Evolutionary conservation across 2,888 invertebrate species (phyloP), one percentile per base, ranked within the genome.

Genomic region (Mesochorus sp.): DNA sequence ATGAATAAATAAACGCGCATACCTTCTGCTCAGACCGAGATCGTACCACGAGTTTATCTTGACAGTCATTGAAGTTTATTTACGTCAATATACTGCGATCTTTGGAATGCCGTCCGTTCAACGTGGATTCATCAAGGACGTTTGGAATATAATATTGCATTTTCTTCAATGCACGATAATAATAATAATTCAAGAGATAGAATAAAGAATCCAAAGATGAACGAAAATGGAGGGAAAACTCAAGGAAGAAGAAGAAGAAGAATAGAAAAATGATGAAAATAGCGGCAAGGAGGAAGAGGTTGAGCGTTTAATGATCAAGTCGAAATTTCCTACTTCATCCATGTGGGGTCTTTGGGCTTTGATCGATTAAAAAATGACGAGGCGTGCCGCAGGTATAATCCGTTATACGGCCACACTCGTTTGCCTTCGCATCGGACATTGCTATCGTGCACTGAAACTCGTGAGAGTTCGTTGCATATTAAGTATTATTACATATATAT

Each of bases 41-140:
- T 64, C 42, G 34, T 12, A 64, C 28, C 34, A 42, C 49, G 31
- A 34, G 37, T 62, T 24, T 47, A 31, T 37, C 39, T n/a, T 19
- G 37, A 44, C 34, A 17, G 24, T 34, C 67, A 59, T 55, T 67
- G 64, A 49, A 66, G 49, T 74, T 68, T 74, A 74, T 74, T 44
- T 59, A 55, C 68, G 68, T 77, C 76, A 79, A 70, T 64, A 72
- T 81, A 81, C 82, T 82, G 85, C 85, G 84, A 87, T 85, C 85
- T 83, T 75, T 84, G 89, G 89, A 89, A 89, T 89, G 89, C 85
- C 82, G 88, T 88, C 85, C 82, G 87, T 87, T 87, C 86, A 82
- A 85, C 86, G 82, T 77, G 81, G 83, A 31, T 82, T 82, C 51
- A 88, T 87, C 88, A 88, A 89, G 89, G 89, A 84, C 89, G 84